A percentile compares a stretch with the other conserved stretches of the same genome.
Conservation (phyloP, 2,888 invertebrate species). For the Apotomis capreana region DNA sequence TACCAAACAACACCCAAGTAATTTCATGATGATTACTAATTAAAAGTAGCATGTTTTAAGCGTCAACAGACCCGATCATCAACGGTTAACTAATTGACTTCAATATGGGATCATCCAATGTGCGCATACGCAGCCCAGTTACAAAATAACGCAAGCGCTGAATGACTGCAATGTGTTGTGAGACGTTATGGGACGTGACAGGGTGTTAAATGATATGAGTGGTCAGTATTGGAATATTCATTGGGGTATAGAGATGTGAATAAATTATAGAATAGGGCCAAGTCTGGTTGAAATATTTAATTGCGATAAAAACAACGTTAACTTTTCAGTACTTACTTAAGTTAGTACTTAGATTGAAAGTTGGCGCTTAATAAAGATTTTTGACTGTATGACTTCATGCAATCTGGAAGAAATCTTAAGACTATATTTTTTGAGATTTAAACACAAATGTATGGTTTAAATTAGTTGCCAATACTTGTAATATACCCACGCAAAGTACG, state of each 20-base stretch:
- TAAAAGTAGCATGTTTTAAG: constrained; percentile 33
- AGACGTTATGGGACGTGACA: neutral
- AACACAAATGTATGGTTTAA: no score
- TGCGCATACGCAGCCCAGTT: constrained; percentile 14
- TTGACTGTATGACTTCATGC: no score
- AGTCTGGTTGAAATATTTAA: constrained; percentile 4
- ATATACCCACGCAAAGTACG: no score
- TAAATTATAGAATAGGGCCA: constrained; percentile 12
- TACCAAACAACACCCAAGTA: neutral
- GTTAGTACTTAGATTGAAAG: no score
- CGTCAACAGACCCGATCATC: constrained; percentile 35
- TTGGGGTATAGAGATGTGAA: constrained; percentile 13
- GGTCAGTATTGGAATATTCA: constrained; percentile 12
- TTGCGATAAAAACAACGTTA: no score
- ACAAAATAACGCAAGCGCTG: constrained; percentile 1
- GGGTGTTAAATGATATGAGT: neutral
- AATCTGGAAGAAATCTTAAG: no score
- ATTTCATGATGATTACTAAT: constrained; percentile 8
- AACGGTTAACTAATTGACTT: constrained; percentile 40
- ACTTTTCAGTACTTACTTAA: no score
- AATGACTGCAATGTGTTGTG: neutral
- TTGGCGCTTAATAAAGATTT: no score
- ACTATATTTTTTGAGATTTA: no score
- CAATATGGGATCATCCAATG: constrained; percentile 40
- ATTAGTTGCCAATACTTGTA: no score